Evolutionary conservation across 2,113 vertebrate genomes (phyloP).

Genomic region (Odocoileus hemionus): DNA sequence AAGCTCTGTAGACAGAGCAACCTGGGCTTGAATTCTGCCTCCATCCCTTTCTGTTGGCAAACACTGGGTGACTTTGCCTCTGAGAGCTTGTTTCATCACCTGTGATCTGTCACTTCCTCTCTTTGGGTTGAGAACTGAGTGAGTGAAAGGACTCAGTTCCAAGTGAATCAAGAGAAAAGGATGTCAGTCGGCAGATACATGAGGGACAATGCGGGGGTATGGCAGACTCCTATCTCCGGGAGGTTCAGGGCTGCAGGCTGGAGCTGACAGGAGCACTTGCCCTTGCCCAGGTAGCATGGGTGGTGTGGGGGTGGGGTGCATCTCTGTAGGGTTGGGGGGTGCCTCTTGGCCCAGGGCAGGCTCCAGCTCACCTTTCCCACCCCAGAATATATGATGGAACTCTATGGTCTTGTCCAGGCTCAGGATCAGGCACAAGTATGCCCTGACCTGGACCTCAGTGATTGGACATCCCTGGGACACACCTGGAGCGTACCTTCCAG

Average conservation of each 20-base stretch:
- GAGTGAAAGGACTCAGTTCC: neutral
- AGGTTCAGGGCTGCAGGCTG: neutral
- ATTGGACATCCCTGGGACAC: neutral
- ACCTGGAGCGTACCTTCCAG: neutral
- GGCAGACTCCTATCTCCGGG: fast-evolving
- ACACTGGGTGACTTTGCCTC: neutral
- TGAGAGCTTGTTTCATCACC: neutral
- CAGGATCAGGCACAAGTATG: neutral
- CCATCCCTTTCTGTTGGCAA: neutral
- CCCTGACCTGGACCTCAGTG: neutral
- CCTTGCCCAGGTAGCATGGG: neutral
- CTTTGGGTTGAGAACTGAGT: neutral
- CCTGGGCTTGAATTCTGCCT: neutral
- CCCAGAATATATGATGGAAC: neutral
- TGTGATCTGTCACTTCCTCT: neutral
- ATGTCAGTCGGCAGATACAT: neutral
- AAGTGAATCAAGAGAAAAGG: neutral
- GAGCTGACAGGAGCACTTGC: neutral
- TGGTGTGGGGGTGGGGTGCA: no score
- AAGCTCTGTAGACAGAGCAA: neutral
- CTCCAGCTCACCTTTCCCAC: neutral
- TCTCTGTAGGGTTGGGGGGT: neutral
- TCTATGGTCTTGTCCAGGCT: neutral
- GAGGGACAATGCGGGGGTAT: no score
- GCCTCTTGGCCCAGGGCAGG: neutral